Evolutionary conservation across 2,113 vertebrate species (phyloP).

Genomic region (Pleuronectes platessa): DNA sequence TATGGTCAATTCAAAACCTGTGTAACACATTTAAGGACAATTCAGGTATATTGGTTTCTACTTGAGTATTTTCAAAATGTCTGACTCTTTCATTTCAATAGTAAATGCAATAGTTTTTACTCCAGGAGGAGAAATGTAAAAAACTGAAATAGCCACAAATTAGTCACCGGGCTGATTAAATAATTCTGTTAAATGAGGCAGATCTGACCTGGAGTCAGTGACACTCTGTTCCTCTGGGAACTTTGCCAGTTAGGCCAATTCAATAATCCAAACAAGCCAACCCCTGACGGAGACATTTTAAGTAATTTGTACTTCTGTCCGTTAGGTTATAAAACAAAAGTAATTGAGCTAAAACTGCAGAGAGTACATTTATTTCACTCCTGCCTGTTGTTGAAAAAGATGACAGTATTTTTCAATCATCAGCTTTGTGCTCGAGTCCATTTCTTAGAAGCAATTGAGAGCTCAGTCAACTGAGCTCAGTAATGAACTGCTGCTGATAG

Average conservation of each 20-base stretch:
- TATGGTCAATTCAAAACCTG: background rate
- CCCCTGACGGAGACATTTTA: no score
- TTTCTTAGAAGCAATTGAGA: background rate
- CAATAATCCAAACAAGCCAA: no score
- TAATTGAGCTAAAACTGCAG: background rate
- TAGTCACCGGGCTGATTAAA: background rate
- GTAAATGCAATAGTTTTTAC: no score
- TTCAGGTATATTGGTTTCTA: no score
- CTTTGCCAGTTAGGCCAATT: no score
- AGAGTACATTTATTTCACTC: background rate
- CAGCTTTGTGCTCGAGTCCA: background rate
- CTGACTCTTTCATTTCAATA: no score
- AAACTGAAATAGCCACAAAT: background rate
- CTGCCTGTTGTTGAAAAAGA: background rate
- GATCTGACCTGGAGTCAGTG: background rate
- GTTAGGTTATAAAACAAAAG: background rate
- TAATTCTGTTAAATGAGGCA: no score
- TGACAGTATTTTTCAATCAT: background rate
- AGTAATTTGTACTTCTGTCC: background rate
- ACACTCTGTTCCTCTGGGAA: no score
- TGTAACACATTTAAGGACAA: no score
- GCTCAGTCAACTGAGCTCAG: background rate
- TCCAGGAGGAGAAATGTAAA: no score
- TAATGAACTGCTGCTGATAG: background rate
- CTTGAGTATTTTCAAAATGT: no score